Conservation (phyloP, 2,888 invertebrate species). For the Dryococelus australis region DNA sequence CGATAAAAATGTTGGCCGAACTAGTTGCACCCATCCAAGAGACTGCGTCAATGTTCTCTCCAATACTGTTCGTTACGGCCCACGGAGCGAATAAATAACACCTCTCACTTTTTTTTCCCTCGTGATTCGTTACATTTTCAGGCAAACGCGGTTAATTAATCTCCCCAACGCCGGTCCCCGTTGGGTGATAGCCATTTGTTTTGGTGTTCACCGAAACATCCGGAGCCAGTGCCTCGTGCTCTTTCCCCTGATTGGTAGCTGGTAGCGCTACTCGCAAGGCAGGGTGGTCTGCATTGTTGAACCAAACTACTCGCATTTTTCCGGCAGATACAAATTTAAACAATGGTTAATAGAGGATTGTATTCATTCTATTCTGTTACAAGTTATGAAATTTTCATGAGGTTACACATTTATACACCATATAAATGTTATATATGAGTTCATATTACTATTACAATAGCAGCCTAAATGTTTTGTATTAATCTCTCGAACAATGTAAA, state of each 20-base stretch:
- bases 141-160: constrained; percentile 16
- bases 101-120: neutral
- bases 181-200: constrained; percentile 2
- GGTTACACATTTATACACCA: too few species aligned
- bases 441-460: too few species aligned
- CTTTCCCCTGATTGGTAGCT: neutral
- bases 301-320: too few species aligned
- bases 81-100: neutral
- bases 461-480: too few species aligned
- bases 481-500: too few species aligned
- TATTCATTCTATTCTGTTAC: too few species aligned
- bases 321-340: too few species aligned
- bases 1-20: constrained; percentile 5
- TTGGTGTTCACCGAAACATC: neutral
- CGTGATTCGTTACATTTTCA: constrained; percentile 1
- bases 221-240: neutral
- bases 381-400: too few species aligned
- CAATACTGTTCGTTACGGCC: neutral
- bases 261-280: neutral
- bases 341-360: too few species aligned
- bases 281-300: neutral
- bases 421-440: too few species aligned
- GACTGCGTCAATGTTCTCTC: neutral
- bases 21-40: neutral
- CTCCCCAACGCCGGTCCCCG: neutral